Conservation (phyloP, 2,888 invertebrate genomes). For the Ormyrus thymus region DNA sequence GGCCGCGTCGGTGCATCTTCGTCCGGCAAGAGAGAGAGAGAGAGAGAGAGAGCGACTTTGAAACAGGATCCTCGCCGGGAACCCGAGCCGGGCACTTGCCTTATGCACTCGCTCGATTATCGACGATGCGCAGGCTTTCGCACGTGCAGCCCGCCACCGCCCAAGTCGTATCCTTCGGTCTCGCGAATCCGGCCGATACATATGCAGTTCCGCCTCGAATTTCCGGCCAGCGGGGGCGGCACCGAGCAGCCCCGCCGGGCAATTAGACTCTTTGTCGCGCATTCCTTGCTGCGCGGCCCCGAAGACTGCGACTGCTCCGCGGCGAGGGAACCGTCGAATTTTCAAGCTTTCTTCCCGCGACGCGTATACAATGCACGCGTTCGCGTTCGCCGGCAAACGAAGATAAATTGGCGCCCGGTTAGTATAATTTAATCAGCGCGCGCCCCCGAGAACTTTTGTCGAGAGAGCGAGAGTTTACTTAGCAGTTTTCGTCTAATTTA, state of each 20-base stretch:
- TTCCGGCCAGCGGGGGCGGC: neutral
- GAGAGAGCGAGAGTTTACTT: neutral
- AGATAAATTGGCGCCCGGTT: slow-evolving; percentile 26
- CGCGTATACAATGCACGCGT: neutral
- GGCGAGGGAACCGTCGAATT: slow-evolving; percentile 10
- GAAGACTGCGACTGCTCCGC: too few relatives aligned
- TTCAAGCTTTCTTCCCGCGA: slow-evolving; percentile 19
- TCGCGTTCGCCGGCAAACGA: slow-evolving; percentile 7
- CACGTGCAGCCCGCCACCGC: too few relatives aligned
- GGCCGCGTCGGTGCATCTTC: too few relatives aligned
- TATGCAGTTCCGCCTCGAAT: too few relatives aligned
- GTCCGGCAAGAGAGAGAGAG: too few relatives aligned
- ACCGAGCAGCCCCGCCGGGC: slow-evolving; percentile 9
- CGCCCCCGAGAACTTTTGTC: slow-evolving; percentile 14
- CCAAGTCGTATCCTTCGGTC: too few relatives aligned
- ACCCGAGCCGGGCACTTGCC: slow-evolving; percentile 43
- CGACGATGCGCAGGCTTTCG: slow-evolving; percentile 39
- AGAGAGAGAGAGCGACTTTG: too few relatives aligned
- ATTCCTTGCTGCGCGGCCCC: neutral
- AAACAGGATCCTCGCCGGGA: neutral
- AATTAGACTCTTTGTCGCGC: neutral
- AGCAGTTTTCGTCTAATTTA: slow-evolving; percentile 16
- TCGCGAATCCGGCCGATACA: neutral
- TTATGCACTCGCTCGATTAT: slow-evolving; percentile 47
- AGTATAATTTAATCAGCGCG: slow-evolving; percentile 19